Percentiles rank a stretch among this genome's conserved stretches.
phyloP scores from a whole-genome alignment of 2,113 vertebrate genomes.

The Telmatochromis sp. region DNA sequence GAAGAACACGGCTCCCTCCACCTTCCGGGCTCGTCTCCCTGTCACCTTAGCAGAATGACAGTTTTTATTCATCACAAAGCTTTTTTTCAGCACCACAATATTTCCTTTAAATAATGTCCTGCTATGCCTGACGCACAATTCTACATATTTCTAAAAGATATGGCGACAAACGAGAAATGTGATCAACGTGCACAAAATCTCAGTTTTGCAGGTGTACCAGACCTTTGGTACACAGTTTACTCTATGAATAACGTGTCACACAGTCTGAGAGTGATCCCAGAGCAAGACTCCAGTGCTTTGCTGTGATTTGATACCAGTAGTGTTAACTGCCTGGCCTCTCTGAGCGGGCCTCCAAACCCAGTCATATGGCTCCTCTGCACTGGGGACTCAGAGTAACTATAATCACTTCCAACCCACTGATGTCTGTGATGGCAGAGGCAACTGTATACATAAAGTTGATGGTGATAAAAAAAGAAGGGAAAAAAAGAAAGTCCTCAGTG shows the following conservation, averaged over 20 bases:
- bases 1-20: conserved; percentile 77
- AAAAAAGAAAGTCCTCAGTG: not conserved
- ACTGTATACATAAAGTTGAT: not conserved
- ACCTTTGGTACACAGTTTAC: conserved; percentile 14
- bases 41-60: conserved; percentile 71
- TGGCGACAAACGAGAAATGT: not conserved
- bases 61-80: conserved; percentile 25
- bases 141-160: not conserved
- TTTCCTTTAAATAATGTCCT: not conserved
- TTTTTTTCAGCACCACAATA: not conserved
- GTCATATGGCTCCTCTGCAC: not conserved
- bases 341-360: not conserved
- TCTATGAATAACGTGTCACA: conserved; percentile 52
- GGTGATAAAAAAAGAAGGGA: not conserved
- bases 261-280: not conserved
- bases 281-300: not conserved
- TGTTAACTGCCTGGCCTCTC: conserved; percentile 41
- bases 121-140: not conserved
- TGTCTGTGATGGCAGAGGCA: not conserved
- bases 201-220: not conserved
- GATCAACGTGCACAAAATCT: not conserved
- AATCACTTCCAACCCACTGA: not conserved
- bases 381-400: not conserved
- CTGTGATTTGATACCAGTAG: conserved; percentile 42
- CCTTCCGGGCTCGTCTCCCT: conserved; percentile 72